phyloP scores from a whole-genome alignment of 2,113 vertebrate species.

The Cryptoleucopteryx plumbea region DNA sequence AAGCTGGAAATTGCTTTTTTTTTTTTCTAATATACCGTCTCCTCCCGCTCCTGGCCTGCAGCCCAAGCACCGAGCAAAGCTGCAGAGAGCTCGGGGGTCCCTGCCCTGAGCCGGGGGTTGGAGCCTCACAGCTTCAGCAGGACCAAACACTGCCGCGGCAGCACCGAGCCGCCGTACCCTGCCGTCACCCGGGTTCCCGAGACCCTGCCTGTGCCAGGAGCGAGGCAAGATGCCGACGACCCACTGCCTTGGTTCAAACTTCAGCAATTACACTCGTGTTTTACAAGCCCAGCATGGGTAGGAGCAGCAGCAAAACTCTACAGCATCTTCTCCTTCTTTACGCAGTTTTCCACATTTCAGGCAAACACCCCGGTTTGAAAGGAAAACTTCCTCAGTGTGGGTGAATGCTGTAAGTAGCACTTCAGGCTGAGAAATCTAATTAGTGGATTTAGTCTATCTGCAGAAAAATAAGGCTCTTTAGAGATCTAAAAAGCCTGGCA shows the following conservation, averaged over 20 bases:
- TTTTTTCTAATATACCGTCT: neutral
- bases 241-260: neutral
- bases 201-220: neutral
- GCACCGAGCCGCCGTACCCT: neutral
- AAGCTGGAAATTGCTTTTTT: neutral
- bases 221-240: neutral
- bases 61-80: neutral
- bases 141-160: fast-evolving
- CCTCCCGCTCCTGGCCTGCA: neutral
- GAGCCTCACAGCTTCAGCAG: neutral
- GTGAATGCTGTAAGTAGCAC: neutral
- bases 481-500: constrained; percentile 30
- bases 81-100: neutral
- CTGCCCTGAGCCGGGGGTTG: neutral
- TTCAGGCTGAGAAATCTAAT: constrained; percentile 42
- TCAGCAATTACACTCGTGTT: too few species aligned
- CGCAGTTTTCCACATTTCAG: neutral
- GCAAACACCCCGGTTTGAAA: neutral
- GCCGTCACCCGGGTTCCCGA: fast-evolving
- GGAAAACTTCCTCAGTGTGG: neutral
- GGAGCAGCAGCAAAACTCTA: neutral
- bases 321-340: neutral
- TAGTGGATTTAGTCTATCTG: constrained; percentile 40
- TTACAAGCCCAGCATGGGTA: fast-evolving
- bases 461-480: constrained; percentile 16